Evolutionary conservation across 2,797 vertebrate genomes (phyloP), one percentile per base, ranked within the genome.

Genomic region (Sciaenops ocellatus): DNA sequence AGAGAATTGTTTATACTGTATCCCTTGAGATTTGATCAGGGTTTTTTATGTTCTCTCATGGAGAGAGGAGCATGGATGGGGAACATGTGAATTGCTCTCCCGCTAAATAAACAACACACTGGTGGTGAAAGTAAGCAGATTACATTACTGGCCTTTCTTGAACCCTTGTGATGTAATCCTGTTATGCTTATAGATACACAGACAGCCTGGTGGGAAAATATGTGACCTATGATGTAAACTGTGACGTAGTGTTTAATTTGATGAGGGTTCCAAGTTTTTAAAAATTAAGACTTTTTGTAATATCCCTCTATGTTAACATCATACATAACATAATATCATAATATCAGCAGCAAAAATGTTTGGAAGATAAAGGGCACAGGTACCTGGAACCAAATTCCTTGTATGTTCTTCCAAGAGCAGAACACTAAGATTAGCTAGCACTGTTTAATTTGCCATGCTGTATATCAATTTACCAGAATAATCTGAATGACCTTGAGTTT

Each of bases 71-170:
- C 17, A 48, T 6, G 34, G 50, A 74, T 20, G 28, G 41, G 67
- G 41, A 76, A 80, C 22, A 64, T 22, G 59, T 82, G 68, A 89
- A 66, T 42, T 50, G 62, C 70, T 80, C 89, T 89, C 78, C 87
- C 22, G 73, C 83, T 68, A 88, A 85, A 89, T 59, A 87, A 84
- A 85, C 80, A 82, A 62, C 50, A 30, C 15, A 1, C 30, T 56
- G 20, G 54, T 51, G 69, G 78, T 30, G 81, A 87, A 86, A 89
- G 78, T 93, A 94, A 94, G 89, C 83, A 82, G 90, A 90, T 95
- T 94, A 92, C n/a, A 34, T 79, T 85, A 86, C 71, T 6, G 55
- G 71, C 55, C 76, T 67, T 68, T 80, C 85, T 83, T 55, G 82
- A 90, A 63, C 62, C 83, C 64, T 52, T 81, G 78, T 88, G 83